These are phyloP conservation scores for Anoplius nigerrimus DNA, from an alignment of 2,888 invertebrate genomes.

Conservation along the genomic window DNA sequence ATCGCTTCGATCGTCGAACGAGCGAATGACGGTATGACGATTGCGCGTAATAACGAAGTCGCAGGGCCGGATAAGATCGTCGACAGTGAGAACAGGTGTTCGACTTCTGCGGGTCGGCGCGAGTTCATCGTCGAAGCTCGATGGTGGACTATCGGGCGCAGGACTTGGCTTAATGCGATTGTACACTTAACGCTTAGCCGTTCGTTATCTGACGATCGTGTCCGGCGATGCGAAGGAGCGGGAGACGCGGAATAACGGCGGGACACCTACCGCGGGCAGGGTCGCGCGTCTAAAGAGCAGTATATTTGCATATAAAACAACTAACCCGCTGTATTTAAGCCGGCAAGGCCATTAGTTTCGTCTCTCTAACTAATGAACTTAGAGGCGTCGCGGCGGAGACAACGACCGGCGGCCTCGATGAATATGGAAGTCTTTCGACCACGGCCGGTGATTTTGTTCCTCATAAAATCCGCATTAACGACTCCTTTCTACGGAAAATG, in stretches of 20 bases:
- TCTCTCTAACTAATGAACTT: slow-evolving; percentile 17
- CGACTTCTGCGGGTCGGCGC: too few relatives aligned
- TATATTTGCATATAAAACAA: slow-evolving; percentile 48
- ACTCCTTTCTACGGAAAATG: too few relatives aligned
- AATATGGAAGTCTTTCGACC: too few relatives aligned
- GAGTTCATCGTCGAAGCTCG: background rate
- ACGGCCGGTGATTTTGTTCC: too few relatives aligned
- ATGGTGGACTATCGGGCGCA: background rate
- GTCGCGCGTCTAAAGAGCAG: slow-evolving; percentile 25
- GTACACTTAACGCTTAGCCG: slow-evolving; percentile 42
- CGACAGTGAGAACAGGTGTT: too few relatives aligned
- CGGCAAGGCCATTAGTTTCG: slow-evolving; percentile 43
- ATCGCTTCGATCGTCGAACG: too few relatives aligned
- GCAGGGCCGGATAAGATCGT: too few relatives aligned
- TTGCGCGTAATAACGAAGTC: too few relatives aligned
- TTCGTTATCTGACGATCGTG: slow-evolving; percentile 46
- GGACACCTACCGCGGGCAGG: slow-evolving; percentile 41
- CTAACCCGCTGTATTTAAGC: slow-evolving; percentile 48
- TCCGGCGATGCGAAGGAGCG: slow-evolving; percentile 45
- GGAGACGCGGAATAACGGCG: slow-evolving; percentile 45
- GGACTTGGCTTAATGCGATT: slow-evolving; percentile 35
- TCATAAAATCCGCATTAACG: too few relatives aligned
- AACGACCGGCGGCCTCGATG: too few relatives aligned
- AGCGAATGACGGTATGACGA: too few relatives aligned
- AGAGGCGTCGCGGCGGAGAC: slow-evolving; percentile 5